Conservation (phyloP, 2,113 vertebrate species). For the Gadus macrocephalus region DNA sequence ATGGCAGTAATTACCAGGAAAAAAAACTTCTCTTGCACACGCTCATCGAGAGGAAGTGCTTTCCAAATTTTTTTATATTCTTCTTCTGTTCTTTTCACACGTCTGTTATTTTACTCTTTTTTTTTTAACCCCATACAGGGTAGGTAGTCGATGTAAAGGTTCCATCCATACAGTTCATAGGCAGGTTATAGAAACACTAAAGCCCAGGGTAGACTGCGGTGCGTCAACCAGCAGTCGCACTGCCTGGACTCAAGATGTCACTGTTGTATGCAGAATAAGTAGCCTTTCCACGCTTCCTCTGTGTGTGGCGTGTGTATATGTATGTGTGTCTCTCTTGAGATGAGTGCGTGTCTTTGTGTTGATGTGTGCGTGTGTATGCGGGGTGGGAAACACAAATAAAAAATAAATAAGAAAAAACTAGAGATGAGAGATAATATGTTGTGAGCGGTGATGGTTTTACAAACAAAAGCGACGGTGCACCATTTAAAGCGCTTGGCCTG, state of each 20-base stretch:
- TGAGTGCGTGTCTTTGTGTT: not conserved
- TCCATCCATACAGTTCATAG: too few species aligned
- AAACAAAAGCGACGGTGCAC: not conserved
- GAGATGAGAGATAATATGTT: conserved; percentile 2
- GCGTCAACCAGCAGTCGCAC: not conserved
- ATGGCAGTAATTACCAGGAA: conserved; percentile 60
- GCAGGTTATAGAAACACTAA: too few species aligned
- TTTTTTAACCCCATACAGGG: too few species aligned
- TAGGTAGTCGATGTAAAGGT: too few species aligned
- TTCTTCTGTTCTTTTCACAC: conserved; percentile 25
- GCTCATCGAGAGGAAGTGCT: conserved; percentile 23
- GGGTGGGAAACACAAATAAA: not conserved
- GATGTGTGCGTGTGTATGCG: not conserved
- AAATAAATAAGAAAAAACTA: not conserved
- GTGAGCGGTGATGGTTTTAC: not conserved
- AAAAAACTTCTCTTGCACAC: conserved; percentile 27
- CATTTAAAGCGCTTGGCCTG: not conserved
- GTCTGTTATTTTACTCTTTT: too few species aligned
- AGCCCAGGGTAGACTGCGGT: too few species aligned
- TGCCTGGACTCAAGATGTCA: conserved; percentile 70
- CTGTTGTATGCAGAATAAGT: conserved; percentile 68
- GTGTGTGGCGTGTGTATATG: conserved; percentile 4
- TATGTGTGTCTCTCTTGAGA: not conserved
- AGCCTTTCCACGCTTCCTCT: not conserved
- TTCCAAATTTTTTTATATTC: conserved; percentile 9